Percentiles rank a stretch among this genome's conserved stretches.
phyloP scores from a whole-genome alignment of 2,888 invertebrate species.

The Quadriops clusia region DNA sequence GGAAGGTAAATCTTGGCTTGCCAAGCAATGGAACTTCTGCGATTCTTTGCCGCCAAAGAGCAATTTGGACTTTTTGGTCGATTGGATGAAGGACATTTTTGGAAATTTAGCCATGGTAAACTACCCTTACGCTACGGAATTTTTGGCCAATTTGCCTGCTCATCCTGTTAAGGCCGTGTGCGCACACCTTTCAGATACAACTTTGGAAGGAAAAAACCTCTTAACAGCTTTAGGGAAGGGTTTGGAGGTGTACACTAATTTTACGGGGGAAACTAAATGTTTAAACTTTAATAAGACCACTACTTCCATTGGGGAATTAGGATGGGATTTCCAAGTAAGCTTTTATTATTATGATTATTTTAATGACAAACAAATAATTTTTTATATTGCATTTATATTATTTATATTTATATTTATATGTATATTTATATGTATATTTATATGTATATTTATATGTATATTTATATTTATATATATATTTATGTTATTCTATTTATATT shows the following conservation, averaged over 20 bases:
- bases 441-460: too few species aligned
- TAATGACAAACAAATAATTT: too few species aligned
- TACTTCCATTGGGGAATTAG: constrained; percentile 48
- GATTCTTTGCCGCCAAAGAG: constrained; percentile 46
- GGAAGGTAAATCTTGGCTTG: constrained; percentile 58
- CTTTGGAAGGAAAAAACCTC: constrained; percentile 39
- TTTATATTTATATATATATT: background rate
- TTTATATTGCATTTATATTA: too few species aligned
- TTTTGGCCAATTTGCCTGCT: constrained; percentile 72
- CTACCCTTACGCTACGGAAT: constrained; percentile 82
- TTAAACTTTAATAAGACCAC: constrained; percentile 48
- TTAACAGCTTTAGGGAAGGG: constrained; percentile 54
- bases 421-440: too few species aligned
- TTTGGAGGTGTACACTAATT: constrained; percentile 69
- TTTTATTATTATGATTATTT: too few species aligned
- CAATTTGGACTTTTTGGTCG: constrained; percentile 47
- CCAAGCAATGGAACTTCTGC: constrained; percentile 66
- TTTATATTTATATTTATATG: too few species aligned
- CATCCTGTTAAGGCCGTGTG: constrained; percentile 65
- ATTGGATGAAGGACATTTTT: constrained; percentile 63
- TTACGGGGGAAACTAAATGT: constrained; percentile 60
- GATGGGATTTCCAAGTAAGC: constrained; percentile 74
- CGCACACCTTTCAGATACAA: constrained; percentile 38
- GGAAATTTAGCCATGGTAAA: constrained; percentile 85
- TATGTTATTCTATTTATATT: constrained; percentile 6